Evolutionary conservation across 1,140 invertebrate genomes (phyloP).

Genomic region (Procambarus clarkii): DNA sequence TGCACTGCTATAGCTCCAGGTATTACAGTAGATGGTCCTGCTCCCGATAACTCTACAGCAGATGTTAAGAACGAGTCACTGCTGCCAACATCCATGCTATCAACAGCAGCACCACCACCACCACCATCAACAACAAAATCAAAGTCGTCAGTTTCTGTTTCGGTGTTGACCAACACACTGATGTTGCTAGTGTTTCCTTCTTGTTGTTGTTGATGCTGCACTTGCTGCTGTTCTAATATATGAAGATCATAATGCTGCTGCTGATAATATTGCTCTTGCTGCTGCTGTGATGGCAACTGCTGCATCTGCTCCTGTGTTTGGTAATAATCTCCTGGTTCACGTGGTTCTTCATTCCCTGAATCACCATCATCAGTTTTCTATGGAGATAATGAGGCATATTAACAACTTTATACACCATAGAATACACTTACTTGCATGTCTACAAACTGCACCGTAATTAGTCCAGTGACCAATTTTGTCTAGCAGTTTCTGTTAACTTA

Average conservation of each 20-base stretch:
- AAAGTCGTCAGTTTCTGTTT: constrained; percentile 30
- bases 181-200: not conserved
- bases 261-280: constrained; percentile 1
- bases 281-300: not conserved
- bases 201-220: constrained; percentile 10
- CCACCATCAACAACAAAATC: constrained; percentile 30
- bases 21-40: not conserved
- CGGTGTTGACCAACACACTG: not conserved
- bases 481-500: too few species aligned
- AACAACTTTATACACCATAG: too few species aligned
- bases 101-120: not conserved
- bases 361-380: constrained; percentile 93
- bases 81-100: not conserved
- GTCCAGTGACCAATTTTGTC: too few species aligned
- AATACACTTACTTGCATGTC: too few species aligned
- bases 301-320: constrained; percentile 47
- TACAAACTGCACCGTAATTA: too few species aligned
- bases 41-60: not conserved
- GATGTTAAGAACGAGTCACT: not conserved
- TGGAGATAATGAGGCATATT: not conserved
- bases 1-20: too few species aligned
- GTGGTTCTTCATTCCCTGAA: constrained; percentile 95
- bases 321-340: constrained; percentile 73
- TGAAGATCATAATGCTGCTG: constrained; percentile 19
- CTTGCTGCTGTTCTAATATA: constrained; percentile 28